Percentiles rank a stretch among this genome's conserved stretches.
These are phyloP conservation scores for Cryptotermes secundus DNA, from an alignment of 1,140 invertebrate genomes.

Conservation along the genomic window DNA sequence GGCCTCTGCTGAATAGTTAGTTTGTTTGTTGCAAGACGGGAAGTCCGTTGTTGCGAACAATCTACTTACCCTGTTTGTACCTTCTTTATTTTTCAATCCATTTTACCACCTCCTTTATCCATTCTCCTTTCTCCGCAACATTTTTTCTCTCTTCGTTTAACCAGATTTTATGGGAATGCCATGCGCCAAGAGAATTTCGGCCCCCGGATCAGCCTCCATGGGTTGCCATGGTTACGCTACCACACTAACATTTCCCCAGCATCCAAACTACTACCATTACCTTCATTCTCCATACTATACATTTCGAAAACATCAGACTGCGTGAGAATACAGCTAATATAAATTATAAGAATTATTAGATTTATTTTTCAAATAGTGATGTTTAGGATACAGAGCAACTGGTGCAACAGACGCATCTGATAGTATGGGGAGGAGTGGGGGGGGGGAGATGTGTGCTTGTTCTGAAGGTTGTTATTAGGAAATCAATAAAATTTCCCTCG, in stretches of 20 bases:
- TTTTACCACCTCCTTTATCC: background rate
- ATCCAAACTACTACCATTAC: background rate
- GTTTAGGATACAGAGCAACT: background rate
- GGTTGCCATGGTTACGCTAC: conserved; percentile 3
- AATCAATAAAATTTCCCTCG: background rate
- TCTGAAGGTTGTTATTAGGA: background rate
- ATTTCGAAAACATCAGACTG: background rate
- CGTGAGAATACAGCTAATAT: too few species aligned
- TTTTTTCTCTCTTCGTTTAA: background rate
- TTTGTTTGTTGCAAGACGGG: too few species aligned
- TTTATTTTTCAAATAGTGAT: background rate
- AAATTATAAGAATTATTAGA: background rate
- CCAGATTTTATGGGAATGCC: background rate
- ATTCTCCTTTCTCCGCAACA: background rate
- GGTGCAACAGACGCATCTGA: background rate
- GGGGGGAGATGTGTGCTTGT: background rate
- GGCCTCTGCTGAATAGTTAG: too few species aligned
- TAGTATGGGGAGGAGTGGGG: background rate
- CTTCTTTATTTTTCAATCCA: too few species aligned
- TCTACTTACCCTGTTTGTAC: too few species aligned
- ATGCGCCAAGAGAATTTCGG: background rate
- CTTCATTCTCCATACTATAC: background rate
- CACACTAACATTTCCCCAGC: background rate
- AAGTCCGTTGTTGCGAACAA: too few species aligned
- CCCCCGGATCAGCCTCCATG: background rate